Evolutionary conservation across 1,140 invertebrate species (phyloP).

Genomic region (Cydia fagiglandana): DNA sequence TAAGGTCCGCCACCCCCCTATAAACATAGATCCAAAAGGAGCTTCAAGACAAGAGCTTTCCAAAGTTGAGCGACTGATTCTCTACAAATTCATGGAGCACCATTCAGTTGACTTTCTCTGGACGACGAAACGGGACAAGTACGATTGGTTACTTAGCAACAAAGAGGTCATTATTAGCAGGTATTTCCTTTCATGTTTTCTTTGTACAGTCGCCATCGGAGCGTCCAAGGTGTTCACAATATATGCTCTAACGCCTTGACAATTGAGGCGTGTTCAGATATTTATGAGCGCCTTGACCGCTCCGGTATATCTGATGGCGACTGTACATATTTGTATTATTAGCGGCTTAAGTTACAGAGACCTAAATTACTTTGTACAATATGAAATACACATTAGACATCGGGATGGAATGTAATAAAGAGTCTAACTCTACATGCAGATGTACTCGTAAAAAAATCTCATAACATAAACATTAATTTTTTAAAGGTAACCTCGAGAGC

Average conservation of each 20-base stretch:
- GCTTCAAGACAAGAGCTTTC: slow-evolving; percentile 62
- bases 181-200: slow-evolving; percentile 44
- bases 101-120: slow-evolving; percentile 92
- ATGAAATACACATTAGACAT: neutral
- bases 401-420: neutral
- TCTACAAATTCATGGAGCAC: slow-evolving; percentile 83
- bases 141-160: slow-evolving; percentile 80
- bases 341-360: neutral
- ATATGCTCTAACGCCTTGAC: too few species aligned
- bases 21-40: slow-evolving; percentile 76
- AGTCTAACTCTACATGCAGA: too few species aligned
- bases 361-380: neutral
- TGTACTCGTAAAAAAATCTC: too few species aligned
- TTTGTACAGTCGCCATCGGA: too few species aligned
- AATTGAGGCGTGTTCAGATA: too few species aligned
- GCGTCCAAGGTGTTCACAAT: too few species aligned
- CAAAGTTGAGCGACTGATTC: slow-evolving; percentile 80
- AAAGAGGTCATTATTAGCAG: slow-evolving; percentile 78
- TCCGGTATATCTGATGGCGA: too few species aligned
- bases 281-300: too few species aligned
- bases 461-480: too few species aligned
- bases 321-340: slow-evolving; percentile 78
- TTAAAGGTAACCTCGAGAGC: too few species aligned
- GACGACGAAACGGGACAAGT: slow-evolving; percentile 91
- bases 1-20: slow-evolving; percentile 74